Base-by-base conservation (phyloP, 2,113 vertebrate species). In the Myotis lucifugus region DNA sequence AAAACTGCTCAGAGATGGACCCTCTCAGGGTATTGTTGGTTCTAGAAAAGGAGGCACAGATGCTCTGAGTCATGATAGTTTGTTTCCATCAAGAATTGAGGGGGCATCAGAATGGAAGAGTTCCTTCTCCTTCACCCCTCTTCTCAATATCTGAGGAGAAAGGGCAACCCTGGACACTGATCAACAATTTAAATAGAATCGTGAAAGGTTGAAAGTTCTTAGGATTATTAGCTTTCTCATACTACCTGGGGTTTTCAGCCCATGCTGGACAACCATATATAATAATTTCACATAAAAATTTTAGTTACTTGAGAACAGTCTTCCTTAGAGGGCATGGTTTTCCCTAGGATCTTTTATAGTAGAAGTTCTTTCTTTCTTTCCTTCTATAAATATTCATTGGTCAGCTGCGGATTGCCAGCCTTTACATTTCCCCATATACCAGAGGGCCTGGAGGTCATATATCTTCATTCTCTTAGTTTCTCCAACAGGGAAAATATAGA, bases 141-240 rank as follows among this genome's bases (percentile, higher is more conserved):
- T 96, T 88, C 37, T 69, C 59, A 72, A 10, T 4, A 2, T 50
- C 77, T 85, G 50, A 85, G 72, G 46, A 73, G 56, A 91, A 92
- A 85, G 11, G 17, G 18, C 85, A 50, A 72, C 34, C 32, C 10
- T 70, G 34, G 34, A 83, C 89, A 86, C 2, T 50, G 37, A 73
- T 61, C 56, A 89, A 69, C 32, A 93, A 64, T 74, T 72, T 79
- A 67, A 74, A 79, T 1, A 96, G 70, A 91, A 85, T 56, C 32
- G n/a, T 91, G 27, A 78, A 76, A 37, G 23, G 54, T 23, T 29
- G 56, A 64, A 66, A 85, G 27, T 77, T 89, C 25, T 67, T 70
- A 86, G 83, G 18, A 85, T 74, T 73, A 82, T 54, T 46, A 90
- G 48, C 15, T 66, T 91, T 88, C 77, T 67, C 32, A 85, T 5